A percentile compares a stretch with the other conserved stretches of the same genome.
Conservation (phyloP, 2,888 invertebrate species). For the Lypha dubia region DNA sequence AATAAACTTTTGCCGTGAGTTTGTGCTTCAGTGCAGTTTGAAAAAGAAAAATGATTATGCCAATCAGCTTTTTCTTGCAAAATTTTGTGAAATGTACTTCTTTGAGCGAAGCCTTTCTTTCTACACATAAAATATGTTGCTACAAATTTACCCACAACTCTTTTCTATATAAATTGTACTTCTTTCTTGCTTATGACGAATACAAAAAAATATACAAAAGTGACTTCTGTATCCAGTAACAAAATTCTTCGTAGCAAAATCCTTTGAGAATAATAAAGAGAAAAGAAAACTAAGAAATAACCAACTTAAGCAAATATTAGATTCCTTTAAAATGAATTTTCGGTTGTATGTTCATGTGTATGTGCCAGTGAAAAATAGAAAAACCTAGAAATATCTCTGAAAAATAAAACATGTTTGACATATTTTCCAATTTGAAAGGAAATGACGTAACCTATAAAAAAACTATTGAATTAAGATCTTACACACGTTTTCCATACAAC, state of each 20-base stretch:
- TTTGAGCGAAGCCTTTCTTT: no score
- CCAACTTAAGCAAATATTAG: slow-evolving; percentile 77
- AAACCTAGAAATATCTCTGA: no score
- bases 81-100: no score
- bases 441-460: slow-evolving; percentile 33
- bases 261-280: neutral
- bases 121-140: no score
- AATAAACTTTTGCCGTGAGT: no score
- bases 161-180: neutral
- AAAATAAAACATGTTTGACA: slow-evolving; percentile 17
- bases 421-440: slow-evolving; percentile 17
- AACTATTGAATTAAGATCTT: slow-evolving; percentile 15
- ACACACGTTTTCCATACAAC: neutral
- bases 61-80: no score
- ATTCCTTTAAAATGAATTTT: slow-evolving; percentile 73
- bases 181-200: neutral
- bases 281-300: slow-evolving; percentile 34
- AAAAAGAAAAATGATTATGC: no score
- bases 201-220: neutral
- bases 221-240: neutral
- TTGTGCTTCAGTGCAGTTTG: no score
- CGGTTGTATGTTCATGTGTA: no score
- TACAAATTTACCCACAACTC: neutral
- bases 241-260: slow-evolving; percentile 15
- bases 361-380: neutral